Conservation (phyloP, 2,888 invertebrate species). For the Exocentrus adspersus region DNA sequence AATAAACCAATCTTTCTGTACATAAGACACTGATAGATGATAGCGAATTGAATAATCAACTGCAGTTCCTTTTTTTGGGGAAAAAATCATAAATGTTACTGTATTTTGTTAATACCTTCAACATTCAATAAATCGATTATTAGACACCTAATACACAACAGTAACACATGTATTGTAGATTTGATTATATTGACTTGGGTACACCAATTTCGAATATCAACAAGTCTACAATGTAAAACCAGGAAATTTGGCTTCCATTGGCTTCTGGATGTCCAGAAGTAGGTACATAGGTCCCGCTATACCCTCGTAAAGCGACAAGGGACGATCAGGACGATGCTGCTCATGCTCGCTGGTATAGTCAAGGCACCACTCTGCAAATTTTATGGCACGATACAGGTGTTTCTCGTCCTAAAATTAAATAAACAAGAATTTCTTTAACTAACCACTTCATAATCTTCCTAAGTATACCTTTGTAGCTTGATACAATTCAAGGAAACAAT, state of each 20-base stretch:
- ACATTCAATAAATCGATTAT: too few relatives aligned
- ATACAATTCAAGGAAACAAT: constrained; percentile 81
- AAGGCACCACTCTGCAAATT: constrained; percentile 85
- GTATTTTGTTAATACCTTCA: too few relatives aligned
- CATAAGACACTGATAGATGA: too few relatives aligned
- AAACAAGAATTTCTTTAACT: too few relatives aligned
- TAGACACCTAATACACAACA: too few relatives aligned
- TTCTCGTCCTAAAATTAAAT: constrained; percentile 68
- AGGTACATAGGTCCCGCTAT: constrained; percentile 82
- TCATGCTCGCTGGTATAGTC: constrained; percentile 76
- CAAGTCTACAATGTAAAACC: constrained; percentile 67
- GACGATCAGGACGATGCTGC: constrained; percentile 78
- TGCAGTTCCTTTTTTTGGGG: too few relatives aligned
- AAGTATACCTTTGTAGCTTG: constrained; percentile 81
- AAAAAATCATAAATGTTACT: too few relatives aligned
- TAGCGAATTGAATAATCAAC: too few relatives aligned
- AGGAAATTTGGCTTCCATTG: constrained; percentile 78
- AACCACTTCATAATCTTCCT: not conserved
- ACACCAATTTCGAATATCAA: too few relatives aligned
- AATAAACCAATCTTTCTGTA: too few relatives aligned
- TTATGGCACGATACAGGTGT: constrained; percentile 79
- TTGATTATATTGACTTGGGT: too few relatives aligned
- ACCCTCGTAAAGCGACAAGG: constrained; percentile 87
- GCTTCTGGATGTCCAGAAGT: constrained; percentile 74
- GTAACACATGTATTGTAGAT: too few relatives aligned